Base-by-base conservation (phyloP, 2,113 vertebrate species). In the Reinhardtius hippoglossoides region DNA sequence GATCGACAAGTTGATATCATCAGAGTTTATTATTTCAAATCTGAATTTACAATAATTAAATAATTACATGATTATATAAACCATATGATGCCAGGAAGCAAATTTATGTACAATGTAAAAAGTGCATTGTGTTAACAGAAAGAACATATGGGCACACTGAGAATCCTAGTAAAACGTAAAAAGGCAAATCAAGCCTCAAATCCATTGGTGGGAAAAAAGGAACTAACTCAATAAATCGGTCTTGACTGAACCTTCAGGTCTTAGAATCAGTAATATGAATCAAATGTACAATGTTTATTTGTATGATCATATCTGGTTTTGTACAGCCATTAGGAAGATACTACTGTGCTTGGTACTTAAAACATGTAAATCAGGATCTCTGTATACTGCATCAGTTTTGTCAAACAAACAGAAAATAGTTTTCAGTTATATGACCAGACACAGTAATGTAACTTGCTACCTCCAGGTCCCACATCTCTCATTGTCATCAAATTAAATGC, bases 71-170 rank as follows among this genome's bases (percentile, higher is more conserved):
- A 84, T 85, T 82, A 88, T 86, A 80, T 15, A 80, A 86, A 82
- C 70, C 71, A 85, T 72, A 83, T 84, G 46, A 88, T 82, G 80
- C 84, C 40, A 76, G 78, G 65, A 89, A 88, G 89, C 71, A 77
- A 85, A 83, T 71, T 13, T 86, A 88, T 91, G 61, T 87, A 90
- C 85, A 90, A 70, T 76, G 84, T 85, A 84, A 91, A 91, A 92
- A 90, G 91, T 92, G 92, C 92, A 92, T 88, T 76, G 80, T 88
- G 79, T 87, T 84, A 86, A 90, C 78, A 83, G 63, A 91, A 84
- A 77, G 23, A 69, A 82, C 65, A 73, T 42, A 67, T 77, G 70
- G 44, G 42, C 62, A 76, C 72, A 70, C 37, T 78, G 31, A 77
- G 68, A 48, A 71, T 62, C 42, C 55, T 14, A 63, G n/a, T 31